Evolutionary conservation across 2,113 vertebrate species (phyloP), one percentile per base, ranked within the genome.

Genomic region (Columba janthina): DNA sequence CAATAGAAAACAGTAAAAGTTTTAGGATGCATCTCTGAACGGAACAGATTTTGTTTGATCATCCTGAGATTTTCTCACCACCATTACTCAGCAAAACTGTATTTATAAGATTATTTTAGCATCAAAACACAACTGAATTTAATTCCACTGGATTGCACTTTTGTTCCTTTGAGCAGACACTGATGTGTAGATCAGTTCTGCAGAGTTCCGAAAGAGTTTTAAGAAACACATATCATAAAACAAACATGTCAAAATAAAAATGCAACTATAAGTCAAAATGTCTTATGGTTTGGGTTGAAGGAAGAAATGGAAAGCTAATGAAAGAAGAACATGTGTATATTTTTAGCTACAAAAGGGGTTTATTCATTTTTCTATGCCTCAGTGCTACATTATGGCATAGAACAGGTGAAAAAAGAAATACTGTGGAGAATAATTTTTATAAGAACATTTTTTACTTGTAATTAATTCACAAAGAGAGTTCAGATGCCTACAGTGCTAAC

Each of bases 91-190:
- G 60, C 61, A 89, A 85, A 92, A 79, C 62, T 83, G 73, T 56
- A 51, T 91, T 96, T 91, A 65, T 86, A 94, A 94, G 85, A 95
- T 94, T 85, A 90, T 91, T 95, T 94, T 94, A 69, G 86, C 64
- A 81, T 93, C 78, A 95, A 91, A 96, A 90, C 54, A 86, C 53
- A 88, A 84, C 61, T 74, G 38, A 44, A 61, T 88, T 97, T 94
- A 94, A 94, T 91, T 94, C 93, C 71, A 79, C 50, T 91, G 87
- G 66, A 86, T 89, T 94, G 75, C 71, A 87, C 42, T 96, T 92
- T 24, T 85, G 65, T 71, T 95, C 53, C 76, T 90, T 84, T 36
- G 85, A 95, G 69, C 18, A 96, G 71, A 53, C 16, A 1, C 29
- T 66, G 72, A 70, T 84, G 82, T 29, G 28, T 88, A 14, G 91